phyloP scores from a whole-genome alignment of 2,888 invertebrate species.

The Prosapia bicincta region DNA sequence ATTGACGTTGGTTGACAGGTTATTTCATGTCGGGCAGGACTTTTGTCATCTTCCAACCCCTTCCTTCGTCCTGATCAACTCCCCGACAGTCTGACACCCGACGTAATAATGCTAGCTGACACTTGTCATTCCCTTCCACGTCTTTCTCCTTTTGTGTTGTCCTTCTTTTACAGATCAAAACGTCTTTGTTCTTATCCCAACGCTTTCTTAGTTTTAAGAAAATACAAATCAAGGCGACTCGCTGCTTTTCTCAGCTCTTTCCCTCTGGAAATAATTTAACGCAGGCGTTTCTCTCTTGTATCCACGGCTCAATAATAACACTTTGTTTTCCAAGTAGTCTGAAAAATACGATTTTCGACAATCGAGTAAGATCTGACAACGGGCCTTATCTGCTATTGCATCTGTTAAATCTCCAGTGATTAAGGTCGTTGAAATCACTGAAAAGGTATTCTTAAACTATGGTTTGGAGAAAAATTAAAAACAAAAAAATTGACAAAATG shows the following conservation, averaged over 20 bases:
- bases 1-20: not conserved
- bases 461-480: no score
- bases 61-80: not conserved
- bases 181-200: not conserved
- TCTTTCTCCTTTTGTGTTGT: not conserved
- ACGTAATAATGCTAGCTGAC: not conserved
- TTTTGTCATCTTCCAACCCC: not conserved
- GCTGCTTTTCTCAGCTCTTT: not conserved
- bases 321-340: no score
- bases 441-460: no score
- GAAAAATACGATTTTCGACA: no score
- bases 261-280: not conserved
- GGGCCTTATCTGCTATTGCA: no score
- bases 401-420: no score
- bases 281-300: not conserved
- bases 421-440: no score
- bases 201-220: not conserved
- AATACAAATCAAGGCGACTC: not conserved
- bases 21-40: conserved; percentile 2
- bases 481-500: no score
- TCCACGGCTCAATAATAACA: not conserved
- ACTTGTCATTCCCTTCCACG: not conserved
- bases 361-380: no score
- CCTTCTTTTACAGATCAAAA: not conserved
- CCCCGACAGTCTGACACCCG: not conserved